Evolutionary conservation across 2,113 vertebrate species (phyloP).

Genomic region (Eptesicus fuscus): DNA sequence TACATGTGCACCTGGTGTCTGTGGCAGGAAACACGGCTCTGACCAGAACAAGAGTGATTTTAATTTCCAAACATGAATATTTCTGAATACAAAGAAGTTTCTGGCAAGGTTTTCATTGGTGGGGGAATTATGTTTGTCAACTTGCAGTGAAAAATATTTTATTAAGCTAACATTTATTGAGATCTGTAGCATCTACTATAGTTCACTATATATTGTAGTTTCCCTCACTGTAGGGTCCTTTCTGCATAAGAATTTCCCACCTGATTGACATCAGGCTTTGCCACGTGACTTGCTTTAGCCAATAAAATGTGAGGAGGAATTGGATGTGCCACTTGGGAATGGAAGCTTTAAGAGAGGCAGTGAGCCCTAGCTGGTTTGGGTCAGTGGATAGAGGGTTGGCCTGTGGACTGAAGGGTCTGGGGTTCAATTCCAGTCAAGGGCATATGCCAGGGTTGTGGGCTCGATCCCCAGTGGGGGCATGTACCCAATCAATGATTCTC

Average conservation of each 20-base stretch:
- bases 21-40: background rate
- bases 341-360: background rate
- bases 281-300: background rate
- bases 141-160: conserved; percentile 21
- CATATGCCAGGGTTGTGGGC: too few relatives aligned
- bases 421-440: too few relatives aligned
- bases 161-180: background rate
- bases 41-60: background rate
- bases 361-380: too few relatives aligned
- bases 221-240: background rate
- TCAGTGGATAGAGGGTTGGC: too few relatives aligned
- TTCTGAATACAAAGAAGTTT: conserved; percentile 9
- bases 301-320: background rate
- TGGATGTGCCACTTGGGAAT: background rate
- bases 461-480: too few relatives aligned
- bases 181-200: background rate
- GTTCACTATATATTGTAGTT: background rate
- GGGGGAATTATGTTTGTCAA: background rate
- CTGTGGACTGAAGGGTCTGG: too few relatives aligned
- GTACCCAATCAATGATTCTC: too few relatives aligned
- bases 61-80: background rate
- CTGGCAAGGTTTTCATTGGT: conserved; percentile 9
- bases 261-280: background rate
- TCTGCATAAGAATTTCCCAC: background rate
- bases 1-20: background rate